Evolutionary conservation across 2,797 vertebrate species (phyloP), one percentile per base, ranked within the genome.

Genomic region (Spea hammondii): DNA sequence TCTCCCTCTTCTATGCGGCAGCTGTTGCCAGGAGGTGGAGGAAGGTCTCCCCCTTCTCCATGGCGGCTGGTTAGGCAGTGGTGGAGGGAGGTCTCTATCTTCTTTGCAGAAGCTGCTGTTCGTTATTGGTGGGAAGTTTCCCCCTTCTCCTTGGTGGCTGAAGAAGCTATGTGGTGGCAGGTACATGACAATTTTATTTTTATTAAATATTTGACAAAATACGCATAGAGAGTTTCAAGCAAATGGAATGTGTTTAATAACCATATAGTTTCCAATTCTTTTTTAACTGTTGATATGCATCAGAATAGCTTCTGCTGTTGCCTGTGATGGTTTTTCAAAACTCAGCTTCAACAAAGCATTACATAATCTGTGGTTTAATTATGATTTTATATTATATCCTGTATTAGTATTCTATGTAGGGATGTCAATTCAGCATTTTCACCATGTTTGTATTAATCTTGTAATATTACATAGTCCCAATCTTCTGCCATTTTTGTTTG

Each of bases 371-470:
- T 62, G 14, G 59, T 4, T 6, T 32, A 62, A 62, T 9, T 17
- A 4, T 6, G 14, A 72, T 6, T 62, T 60, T 14, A 60, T 60
- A 48, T 60, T 4, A 62, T 48, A 6, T 57, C 47, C 47, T 72
- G 4, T 8, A 48, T 49, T 17, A 10, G 44, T n/a, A 13, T 48
- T 72, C 45, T 46, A 6, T 59, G 51, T 8, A 70, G 8, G 4
- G 59, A n/a, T 10, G 4, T n/a, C 44, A 49, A 60, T 72, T 60
- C 8, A 17, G 9, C 45, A 72, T 72, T 72, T 46, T 14, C 47
- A 17, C 32, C 71, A 60, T 45, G 59, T 57, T 14, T 11, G 62
- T n/a, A 62, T 72, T 72, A 48, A 44, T 60, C 57, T 62, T 14
- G 57, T 2, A 59, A 72, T 59, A 59, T 72, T 32, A 71, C 8